Evolutionary conservation across 2,113 vertebrate genomes (phyloP).

Genomic region (Cyprinodon brontotheroides): DNA sequence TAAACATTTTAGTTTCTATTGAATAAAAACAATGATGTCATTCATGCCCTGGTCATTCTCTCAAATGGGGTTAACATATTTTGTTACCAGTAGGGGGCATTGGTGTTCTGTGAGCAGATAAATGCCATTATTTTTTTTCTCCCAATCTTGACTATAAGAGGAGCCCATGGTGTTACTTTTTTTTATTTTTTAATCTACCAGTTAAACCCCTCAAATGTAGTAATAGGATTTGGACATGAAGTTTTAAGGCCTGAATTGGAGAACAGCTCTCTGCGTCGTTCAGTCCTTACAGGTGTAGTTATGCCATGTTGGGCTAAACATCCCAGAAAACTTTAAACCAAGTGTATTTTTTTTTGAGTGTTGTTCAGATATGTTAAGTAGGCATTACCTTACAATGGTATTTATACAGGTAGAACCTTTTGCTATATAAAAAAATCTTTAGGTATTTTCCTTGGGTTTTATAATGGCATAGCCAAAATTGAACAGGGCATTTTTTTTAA

Average conservation of each 20-base stretch:
- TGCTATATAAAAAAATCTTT: too few relatives aligned
- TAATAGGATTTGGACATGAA: background rate
- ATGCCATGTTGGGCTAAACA: background rate
- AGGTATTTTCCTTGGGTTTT: too few relatives aligned
- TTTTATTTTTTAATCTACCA: background rate
- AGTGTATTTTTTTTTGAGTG: background rate
- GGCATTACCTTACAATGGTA: background rate
- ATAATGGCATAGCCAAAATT: too few relatives aligned
- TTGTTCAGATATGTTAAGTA: conserved; percentile 24
- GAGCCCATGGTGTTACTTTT: background rate
- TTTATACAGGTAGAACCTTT: too few relatives aligned
- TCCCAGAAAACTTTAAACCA: background rate
- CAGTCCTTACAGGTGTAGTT: background rate
- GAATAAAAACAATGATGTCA: conserved; percentile 35
- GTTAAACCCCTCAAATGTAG: background rate
- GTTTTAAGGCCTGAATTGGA: background rate
- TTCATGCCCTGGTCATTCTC: background rate
- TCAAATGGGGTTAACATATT: background rate
- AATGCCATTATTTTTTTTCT: too few relatives aligned
- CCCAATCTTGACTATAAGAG: background rate
- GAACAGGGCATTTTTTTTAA: too few relatives aligned
- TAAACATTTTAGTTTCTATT: conserved; percentile 24
- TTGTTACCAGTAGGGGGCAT: conserved; percentile 71
- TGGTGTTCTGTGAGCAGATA: conserved; percentile 49
- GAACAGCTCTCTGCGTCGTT: background rate